Conservation (phyloP, 2,113 vertebrate genomes). For the Lathamus discolor region DNA sequence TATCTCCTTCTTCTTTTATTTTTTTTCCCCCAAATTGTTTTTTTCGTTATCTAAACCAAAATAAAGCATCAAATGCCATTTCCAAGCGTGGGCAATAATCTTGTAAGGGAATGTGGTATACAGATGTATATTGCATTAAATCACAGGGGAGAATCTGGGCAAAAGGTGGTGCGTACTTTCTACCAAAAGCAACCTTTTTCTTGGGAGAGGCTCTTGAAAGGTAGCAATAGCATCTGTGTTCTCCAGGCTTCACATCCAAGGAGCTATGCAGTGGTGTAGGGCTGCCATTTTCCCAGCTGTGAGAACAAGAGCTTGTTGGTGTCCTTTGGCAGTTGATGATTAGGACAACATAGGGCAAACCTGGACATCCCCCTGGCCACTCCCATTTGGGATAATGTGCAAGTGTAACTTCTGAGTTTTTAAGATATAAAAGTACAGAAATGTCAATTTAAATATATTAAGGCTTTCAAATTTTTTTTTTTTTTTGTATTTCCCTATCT, state of each 20-base stretch:
- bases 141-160: neutral
- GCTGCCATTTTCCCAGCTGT: neutral
- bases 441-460: neutral
- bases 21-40: neutral
- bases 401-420: neutral
- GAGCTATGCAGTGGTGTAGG: neutral
- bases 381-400: neutral
- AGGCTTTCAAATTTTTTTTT: too few species aligned
- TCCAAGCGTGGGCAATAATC: neutral
- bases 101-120: neutral
- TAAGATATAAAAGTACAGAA: neutral
- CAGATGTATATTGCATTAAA: neutral
- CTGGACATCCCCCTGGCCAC: neutral
- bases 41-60: neutral
- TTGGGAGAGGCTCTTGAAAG: neutral
- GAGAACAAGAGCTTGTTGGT: neutral
- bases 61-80: neutral
- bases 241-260: rapidly evolving
- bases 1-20: neutral
- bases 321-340: neutral
- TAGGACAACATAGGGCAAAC: neutral
- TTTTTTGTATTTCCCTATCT: neutral
- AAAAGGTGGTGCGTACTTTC: neutral
- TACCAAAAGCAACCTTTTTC: neutral
- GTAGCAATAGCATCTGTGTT: neutral